phyloP scores from a whole-genome alignment of 1,140 invertebrate genomes.

The Oryctes rhinoceros region DNA sequence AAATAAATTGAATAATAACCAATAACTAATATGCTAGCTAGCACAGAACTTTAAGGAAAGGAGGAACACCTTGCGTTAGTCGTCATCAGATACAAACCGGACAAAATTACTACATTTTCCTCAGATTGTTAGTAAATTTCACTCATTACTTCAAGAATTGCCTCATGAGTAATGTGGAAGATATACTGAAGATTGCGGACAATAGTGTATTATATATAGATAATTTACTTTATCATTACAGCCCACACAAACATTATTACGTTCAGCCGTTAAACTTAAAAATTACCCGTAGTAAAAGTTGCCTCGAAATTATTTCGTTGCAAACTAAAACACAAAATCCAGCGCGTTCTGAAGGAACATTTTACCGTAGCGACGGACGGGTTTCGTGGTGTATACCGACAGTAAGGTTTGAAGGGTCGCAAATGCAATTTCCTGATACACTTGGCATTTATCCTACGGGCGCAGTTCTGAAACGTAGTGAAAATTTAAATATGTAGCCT shows the following conservation, averaged over 20 bases:
- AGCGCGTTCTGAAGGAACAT: background rate
- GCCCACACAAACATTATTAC: background rate
- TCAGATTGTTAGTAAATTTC: too few species aligned
- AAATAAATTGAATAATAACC: too few species aligned
- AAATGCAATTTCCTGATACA: slow-evolving; percentile 15
- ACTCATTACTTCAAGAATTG: too few species aligned
- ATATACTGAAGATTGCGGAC: too few species aligned
- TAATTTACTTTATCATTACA: slow-evolving; percentile 16
- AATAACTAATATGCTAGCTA: too few species aligned
- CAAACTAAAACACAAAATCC: background rate
- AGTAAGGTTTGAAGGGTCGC: background rate
- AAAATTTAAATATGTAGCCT: background rate
- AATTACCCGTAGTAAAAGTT: background rate
- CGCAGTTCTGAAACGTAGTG: background rate
- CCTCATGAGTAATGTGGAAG: too few species aligned
- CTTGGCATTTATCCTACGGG: background rate
- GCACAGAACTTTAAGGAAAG: too few species aligned
- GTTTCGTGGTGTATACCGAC: background rate
- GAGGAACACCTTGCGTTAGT: too few species aligned
- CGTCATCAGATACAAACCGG: too few species aligned
- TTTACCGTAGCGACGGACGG: background rate
- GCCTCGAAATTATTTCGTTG: background rate
- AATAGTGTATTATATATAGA: background rate
- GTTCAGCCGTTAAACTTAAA: background rate
- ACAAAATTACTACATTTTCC: too few species aligned